Evolutionary conservation across 2,113 vertebrate genomes (phyloP), one percentile per base, ranked within the genome.

Genomic region (Larimichthys polyactis): DNA sequence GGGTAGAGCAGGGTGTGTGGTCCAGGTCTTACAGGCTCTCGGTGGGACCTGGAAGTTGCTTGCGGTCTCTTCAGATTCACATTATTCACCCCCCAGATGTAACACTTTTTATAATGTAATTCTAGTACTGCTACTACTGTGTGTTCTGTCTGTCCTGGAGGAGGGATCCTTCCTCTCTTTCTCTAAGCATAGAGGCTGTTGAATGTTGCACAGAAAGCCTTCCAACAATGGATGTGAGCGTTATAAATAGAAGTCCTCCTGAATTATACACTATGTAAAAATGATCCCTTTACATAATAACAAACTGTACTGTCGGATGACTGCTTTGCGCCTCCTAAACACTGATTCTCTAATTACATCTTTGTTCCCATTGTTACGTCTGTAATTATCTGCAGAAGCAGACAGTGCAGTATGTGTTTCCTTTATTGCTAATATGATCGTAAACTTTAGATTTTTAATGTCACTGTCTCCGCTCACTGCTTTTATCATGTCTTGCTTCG

Each of bases 351-450:
- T 48, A 65, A 48, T 12, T 60, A 51, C 48, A 71, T 55, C 15
- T 57, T 20, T 32, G 27, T 9, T 67, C 40, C 62, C 17, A 20
- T 66, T 58, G 55, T 64, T 22, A 29, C 9, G 46, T 59, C 57
- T 51, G 58, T 27, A 78, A 77, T 52, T 27, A 70, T 58, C 20
- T 36, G 49, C 76, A 72, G 19, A 52, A 10, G 22, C 71, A 59
- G 58, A 59, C 54, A 4, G 36, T 40, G 36, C 8, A 40, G 64
- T 72, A 55, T 17, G 74, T 14, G 29, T 67, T 73, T 59, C 14
- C 11, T 75, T 75, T 76, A 67, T 57, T 65, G 63, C 59, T 29
- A 40, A n/a, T 12, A 12, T 32, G 40, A 24, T 51, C 24, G 59
- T 27, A 27, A 27, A 27, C 27, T 27, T 27, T 27, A 27, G 27